A percentile compares a stretch with the other conserved stretches of the same genome.
Evolutionary conservation across 2,888 invertebrate genomes (phyloP).

Genomic region (Dione vanillae): DNA sequence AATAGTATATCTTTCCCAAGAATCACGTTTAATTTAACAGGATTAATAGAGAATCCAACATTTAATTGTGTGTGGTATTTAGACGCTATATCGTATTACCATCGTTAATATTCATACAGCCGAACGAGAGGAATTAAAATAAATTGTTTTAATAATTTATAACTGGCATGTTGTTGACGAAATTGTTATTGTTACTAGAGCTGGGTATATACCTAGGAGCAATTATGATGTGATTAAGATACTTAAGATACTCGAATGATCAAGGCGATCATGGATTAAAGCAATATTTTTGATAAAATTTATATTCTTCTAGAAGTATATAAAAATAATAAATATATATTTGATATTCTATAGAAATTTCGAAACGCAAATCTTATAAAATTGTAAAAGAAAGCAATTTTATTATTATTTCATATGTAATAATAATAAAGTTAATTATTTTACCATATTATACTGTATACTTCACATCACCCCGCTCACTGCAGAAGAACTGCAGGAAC

Average conservation of each 20-base stretch:
- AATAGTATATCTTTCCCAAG: too few relatives aligned
- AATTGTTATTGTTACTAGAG: background rate
- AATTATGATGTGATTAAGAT: background rate
- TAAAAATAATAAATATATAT: too few relatives aligned
- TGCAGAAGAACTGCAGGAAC: too few relatives aligned
- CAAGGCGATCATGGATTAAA: background rate
- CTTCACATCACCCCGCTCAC: too few relatives aligned
- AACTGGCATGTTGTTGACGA: slow-evolving; percentile 12
- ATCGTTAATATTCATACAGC: slow-evolving; percentile 28
- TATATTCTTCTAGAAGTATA: background rate
- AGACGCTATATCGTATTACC: slow-evolving; percentile 38
- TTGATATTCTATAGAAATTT: too few relatives aligned
- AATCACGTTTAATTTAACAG: slow-evolving; percentile 46
- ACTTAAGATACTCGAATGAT: background rate
- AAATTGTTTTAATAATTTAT: slow-evolving; percentile 19
- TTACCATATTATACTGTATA: too few relatives aligned
- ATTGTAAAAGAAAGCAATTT: too few relatives aligned
- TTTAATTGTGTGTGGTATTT: slow-evolving; percentile 59
- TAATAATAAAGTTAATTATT: too few relatives aligned
- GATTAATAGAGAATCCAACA: slow-evolving; percentile 66
- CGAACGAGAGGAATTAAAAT: slow-evolving; percentile 27
- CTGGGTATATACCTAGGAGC: too few relatives aligned
- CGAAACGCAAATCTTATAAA: too few relatives aligned
- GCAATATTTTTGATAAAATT: too few relatives aligned
- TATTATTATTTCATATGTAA: too few relatives aligned